Evolutionary conservation across 1,140 invertebrate species (phyloP).

Genomic region (Wiebesia pumilae): DNA sequence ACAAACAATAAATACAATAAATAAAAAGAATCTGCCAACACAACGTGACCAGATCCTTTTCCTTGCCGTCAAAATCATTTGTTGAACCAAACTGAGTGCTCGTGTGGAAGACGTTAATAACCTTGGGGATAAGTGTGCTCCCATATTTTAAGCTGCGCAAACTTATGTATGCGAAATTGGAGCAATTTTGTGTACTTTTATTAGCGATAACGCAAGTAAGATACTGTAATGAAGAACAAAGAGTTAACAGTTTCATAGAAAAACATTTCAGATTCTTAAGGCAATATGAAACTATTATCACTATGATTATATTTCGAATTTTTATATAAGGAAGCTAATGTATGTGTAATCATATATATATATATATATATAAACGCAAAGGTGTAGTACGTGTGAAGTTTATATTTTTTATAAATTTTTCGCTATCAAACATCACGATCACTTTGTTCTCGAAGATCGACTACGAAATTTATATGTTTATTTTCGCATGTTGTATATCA

Average conservation of each 20-base stretch:
- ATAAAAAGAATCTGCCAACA: neutral
- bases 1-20: constrained; percentile 24
- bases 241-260: neutral
- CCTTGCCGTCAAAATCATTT: constrained; percentile 4
- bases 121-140: neutral
- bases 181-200: neutral
- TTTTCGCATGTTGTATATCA: neutral
- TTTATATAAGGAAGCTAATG: neutral
- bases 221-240: neutral
- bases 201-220: constrained; percentile 1
- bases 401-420: neutral
- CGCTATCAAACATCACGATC: neutral
- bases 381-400: neutral
- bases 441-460: neutral
- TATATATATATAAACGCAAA: neutral
- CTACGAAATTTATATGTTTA: neutral
- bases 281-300: neutral
- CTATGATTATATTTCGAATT: neutral
- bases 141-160: neutral
- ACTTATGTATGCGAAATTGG: neutral
- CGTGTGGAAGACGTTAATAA: constrained; percentile 15
- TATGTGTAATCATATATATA: neutral
- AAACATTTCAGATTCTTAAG: neutral
- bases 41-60: constrained; percentile 29
- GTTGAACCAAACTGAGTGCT: neutral